phyloP scores from a whole-genome alignment of 2,113 vertebrate genomes.

The Plestiodon gilberti region DNA sequence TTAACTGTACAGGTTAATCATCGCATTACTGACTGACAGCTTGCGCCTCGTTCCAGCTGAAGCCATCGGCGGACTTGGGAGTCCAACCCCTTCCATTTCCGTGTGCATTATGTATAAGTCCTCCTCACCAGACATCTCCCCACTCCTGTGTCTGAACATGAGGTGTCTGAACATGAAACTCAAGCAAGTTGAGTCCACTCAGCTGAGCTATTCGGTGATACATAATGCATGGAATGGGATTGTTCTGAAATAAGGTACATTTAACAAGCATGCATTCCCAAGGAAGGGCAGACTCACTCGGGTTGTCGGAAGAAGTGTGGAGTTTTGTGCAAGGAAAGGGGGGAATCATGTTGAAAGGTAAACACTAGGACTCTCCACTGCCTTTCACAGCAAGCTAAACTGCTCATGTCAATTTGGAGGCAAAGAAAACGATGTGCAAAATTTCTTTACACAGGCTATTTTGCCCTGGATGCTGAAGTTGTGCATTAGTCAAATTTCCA shows the following conservation, averaged over 20 bases:
- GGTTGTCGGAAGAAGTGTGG: background rate
- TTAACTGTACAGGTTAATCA: slow-evolving; percentile 7
- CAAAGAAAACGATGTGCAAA: background rate
- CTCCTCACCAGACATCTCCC: background rate
- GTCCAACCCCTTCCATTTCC: background rate
- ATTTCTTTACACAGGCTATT: background rate
- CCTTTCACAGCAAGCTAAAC: background rate
- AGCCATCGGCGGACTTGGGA: too few relatives aligned
- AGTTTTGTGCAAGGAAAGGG: background rate
- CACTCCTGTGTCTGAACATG: background rate
- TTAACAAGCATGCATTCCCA: background rate
- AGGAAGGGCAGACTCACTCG: background rate
- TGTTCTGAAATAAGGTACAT: background rate
- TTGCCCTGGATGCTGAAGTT: background rate
- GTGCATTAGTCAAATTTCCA: background rate
- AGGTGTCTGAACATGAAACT: background rate
- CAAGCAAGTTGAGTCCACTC: background rate
- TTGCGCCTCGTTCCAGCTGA: background rate
- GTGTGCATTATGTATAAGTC: background rate
- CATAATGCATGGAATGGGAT: background rate
- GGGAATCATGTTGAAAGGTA: background rate
- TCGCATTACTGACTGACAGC: background rate
- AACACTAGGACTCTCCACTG: background rate
- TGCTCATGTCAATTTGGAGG: background rate
- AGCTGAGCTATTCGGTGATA: background rate